Evolutionary conservation across 2,888 invertebrate genomes (phyloP).

Genomic region (Drosophila planitibia): DNA sequence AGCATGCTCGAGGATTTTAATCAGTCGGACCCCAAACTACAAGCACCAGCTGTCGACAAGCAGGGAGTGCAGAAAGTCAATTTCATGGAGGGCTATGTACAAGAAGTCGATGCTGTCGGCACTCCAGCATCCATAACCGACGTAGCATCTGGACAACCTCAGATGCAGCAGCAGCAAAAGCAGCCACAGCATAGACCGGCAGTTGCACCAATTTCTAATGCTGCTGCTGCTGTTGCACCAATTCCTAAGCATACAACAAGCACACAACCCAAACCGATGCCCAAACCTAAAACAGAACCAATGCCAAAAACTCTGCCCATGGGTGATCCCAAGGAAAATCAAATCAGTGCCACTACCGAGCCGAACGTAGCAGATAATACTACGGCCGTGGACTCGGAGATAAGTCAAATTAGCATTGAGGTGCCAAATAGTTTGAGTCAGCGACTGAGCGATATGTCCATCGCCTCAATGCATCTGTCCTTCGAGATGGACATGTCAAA

Average conservation of each 20-base stretch:
- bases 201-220: conserved; percentile 3
- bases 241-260: conserved; percentile 13
- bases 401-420: conserved; percentile 48
- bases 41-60: not conserved
- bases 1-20: conserved; percentile 55
- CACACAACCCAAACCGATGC: conserved; percentile 14
- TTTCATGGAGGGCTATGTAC: conserved; percentile 33
- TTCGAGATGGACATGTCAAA: conserved; percentile 82
- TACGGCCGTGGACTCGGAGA: not conserved
- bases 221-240: conserved; percentile 24
- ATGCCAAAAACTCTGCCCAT: conserved; percentile 21
- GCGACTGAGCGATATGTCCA: conserved; percentile 65
- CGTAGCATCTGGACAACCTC: not conserved
- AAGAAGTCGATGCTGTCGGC: conserved; percentile 48
- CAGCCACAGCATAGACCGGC: not conserved
- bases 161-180: not conserved
- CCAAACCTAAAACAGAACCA: conserved; percentile 1
- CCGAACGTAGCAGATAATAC: not conserved
- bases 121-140: not conserved
- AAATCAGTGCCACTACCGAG: conserved; percentile 7
- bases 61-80: conserved; percentile 2
- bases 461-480: conserved; percentile 78
- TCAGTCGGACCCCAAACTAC: not conserved
- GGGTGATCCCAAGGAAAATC: conserved; percentile 36
- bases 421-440: conserved; percentile 59